Conservation (phyloP, 2,113 vertebrate genomes). For the Callospermophilus lateralis region DNA sequence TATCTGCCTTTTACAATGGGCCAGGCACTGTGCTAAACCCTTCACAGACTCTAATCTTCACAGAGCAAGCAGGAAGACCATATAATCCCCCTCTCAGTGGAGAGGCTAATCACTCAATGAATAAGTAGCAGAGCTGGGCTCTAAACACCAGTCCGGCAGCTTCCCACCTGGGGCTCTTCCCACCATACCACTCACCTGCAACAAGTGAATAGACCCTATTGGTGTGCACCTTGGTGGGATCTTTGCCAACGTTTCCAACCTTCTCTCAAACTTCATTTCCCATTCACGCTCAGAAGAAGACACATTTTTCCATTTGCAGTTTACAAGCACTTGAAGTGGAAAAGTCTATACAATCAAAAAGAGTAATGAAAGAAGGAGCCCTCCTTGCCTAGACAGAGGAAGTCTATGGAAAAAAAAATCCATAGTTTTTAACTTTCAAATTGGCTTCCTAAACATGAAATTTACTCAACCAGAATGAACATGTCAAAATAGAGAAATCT, state of each 20-base stretch:
- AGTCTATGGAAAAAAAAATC: neutral
- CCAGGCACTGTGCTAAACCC: neutral
- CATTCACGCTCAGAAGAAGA: neutral
- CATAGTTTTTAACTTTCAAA: neutral
- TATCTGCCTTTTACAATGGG: neutral
- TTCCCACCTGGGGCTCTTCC: neutral
- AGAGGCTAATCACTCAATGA: neutral
- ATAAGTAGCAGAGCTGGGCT: neutral
- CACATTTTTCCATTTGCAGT: neutral
- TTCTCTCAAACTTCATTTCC: neutral
- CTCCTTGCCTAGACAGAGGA: neutral
- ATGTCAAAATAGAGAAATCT: constrained; percentile 55
- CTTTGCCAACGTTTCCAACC: neutral
- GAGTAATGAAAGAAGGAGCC: neutral
- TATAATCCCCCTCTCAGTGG: neutral
- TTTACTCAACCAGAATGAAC: constrained; percentile 54
- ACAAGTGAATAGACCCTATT: neutral
- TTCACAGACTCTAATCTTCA: neutral
- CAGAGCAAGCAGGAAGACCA: neutral
- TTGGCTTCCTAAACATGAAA: neutral
- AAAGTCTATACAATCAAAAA: neutral
- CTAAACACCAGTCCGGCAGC: neutral
- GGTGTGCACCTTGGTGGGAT: neutral
- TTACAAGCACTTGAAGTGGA: neutral
- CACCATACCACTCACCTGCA: neutral